These are phyloP conservation scores for Microdon myrmicae DNA, from an alignment of 2,888 invertebrate genomes.

Conservation along the genomic window DNA sequence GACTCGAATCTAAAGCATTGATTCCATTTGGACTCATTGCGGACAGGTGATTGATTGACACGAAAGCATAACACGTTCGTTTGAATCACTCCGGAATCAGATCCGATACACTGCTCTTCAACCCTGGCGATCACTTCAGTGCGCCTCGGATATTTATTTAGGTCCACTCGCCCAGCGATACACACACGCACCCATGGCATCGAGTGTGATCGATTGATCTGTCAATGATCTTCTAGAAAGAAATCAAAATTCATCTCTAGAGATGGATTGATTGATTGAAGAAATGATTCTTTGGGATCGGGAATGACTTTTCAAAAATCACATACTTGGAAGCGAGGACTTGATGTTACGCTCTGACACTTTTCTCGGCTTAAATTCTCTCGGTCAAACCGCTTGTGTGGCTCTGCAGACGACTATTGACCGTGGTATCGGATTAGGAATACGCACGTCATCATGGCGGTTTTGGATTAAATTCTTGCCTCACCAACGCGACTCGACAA, in stretches of 20 bases:
- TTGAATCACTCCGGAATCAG: conserved; percentile 8
- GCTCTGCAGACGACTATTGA: conserved; percentile 27
- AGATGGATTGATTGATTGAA: conserved; percentile 52
- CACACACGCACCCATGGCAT: conserved; percentile 27
- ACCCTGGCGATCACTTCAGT: conserved; percentile 44
- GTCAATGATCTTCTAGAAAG: conserved; percentile 47
- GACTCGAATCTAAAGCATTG: conserved; percentile 25
- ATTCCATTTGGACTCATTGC: conserved; percentile 45
- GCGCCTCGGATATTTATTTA: conserved; percentile 49
- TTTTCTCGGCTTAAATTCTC: neutral
- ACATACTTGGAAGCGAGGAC: conserved; percentile 31
- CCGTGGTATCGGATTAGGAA: conserved; percentile 37
- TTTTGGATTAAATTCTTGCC: conserved; percentile 5
- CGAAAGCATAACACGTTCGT: conserved; percentile 44
- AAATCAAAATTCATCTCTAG: conserved; percentile 43
- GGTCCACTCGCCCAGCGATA: conserved; percentile 20
- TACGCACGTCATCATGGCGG: conserved; percentile 37
- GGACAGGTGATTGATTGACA: conserved; percentile 50
- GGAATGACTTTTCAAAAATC: conserved; percentile 41
- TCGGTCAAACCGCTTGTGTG: conserved; percentile 16
- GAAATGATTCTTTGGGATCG: conserved; percentile 48
- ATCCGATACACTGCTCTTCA: conserved; percentile 10
- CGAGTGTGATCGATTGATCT: conserved; percentile 53
- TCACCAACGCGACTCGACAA: neutral
- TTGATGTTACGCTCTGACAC: conserved; percentile 27